Evolutionary conservation across 2,797 vertebrate genomes (phyloP).

Genomic region (Scyliorhinus canicula): DNA sequence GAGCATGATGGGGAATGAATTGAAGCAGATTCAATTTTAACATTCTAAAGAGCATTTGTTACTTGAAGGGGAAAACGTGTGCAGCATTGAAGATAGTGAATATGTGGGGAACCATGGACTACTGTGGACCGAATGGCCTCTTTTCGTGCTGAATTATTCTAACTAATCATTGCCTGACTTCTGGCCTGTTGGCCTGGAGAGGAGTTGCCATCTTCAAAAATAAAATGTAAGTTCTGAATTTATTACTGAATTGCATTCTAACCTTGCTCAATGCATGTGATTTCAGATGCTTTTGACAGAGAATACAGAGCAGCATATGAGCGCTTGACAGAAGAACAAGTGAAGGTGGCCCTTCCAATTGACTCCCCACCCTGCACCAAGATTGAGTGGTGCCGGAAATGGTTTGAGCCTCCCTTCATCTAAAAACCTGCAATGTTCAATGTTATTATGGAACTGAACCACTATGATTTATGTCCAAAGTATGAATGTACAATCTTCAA

Average conservation of each 20-base stretch:
- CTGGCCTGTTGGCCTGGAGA: neutral
- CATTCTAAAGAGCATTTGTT: neutral
- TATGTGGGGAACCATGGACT: neutral
- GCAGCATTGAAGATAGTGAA: neutral
- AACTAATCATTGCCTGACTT: neutral
- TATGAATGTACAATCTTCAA: constrained; percentile 25
- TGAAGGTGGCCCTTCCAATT: constrained; percentile 71
- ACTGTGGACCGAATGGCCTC: neutral
- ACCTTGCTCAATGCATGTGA: constrained; percentile 42
- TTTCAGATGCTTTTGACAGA: constrained; percentile 89
- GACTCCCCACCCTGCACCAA: constrained; percentile 72
- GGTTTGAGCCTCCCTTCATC: constrained; percentile 80
- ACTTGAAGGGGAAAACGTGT: no score
- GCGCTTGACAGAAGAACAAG: constrained; percentile 69
- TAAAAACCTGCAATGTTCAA: constrained; percentile 51
- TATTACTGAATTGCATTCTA: neutral
- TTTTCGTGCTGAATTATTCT: neutral
- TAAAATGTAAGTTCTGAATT: neutral
- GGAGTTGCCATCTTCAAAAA: neutral
- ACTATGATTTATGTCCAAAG: constrained; percentile 31
- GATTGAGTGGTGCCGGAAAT: constrained; percentile 81
- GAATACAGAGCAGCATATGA: constrained; percentile 80
- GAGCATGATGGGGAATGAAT: neutral
- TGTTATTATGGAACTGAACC: constrained; percentile 36
- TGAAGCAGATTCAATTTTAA: neutral